Base-by-base conservation (phyloP, 2,888 invertebrate genomes). In the Apamea epomidion region DNA sequence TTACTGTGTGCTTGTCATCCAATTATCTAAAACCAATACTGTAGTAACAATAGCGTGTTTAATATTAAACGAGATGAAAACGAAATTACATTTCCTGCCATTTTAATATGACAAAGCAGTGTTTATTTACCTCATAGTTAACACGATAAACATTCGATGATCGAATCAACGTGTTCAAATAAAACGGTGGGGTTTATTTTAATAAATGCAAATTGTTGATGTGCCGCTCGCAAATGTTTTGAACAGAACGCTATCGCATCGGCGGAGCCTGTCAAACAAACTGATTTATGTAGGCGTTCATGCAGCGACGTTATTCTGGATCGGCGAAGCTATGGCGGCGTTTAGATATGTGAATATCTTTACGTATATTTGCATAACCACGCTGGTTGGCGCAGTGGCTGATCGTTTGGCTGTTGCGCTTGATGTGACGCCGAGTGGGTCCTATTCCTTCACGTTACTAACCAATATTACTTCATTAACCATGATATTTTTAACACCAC, bases 141-240 rank as follows among this genome's bases (percentile, higher is more conserved):
- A 75, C 58, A 79, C 29, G 16, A 62, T 54, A 80, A 74, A 80
- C 60, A 84, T 73, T 62, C 60, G 37, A 54, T 73, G 32, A 70
- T 76, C 54, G 54, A 84, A 80, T 84, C 70, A 84, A 71, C 65
- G 70, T 62, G 45, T 65, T 62, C n/a, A 85, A 82, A 85, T 77
- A 82, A 65, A 75, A 32, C 70, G 18, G 69, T 69, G 5, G 64
- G 45, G 16, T 60, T 76, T 74, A 25, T 86, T 83, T 77, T 73
- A 83, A 77, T 77, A 76, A 54, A 83, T 80, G 73, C 68, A 80
- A 80, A 81, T 74, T 72, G 76, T 71, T 62, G 72, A 84, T 37
- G 67, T 73, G 58, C 58, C 68, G 32, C 60, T 54, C 29, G 64
- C 45, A 76, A 73, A 80, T 76, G 73, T 80, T 83, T 74, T 73